phyloP scores from a whole-genome alignment of 2,888 invertebrate genomes.

The Pterobdella sp. region DNA sequence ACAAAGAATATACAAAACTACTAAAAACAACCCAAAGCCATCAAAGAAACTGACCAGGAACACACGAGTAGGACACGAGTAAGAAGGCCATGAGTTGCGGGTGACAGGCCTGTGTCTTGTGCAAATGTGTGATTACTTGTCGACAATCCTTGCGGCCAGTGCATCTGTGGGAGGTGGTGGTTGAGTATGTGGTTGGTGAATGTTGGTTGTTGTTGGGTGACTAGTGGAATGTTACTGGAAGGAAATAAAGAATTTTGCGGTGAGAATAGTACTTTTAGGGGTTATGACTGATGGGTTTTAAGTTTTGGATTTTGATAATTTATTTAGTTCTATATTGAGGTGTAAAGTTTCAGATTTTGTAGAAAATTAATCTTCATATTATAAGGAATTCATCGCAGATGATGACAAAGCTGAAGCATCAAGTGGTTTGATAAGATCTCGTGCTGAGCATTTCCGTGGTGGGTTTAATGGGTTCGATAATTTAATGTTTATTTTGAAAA shows the following conservation, averaged over 20 bases:
- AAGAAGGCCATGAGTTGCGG: slow-evolving; percentile 31
- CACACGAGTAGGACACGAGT: slow-evolving; percentile 32
- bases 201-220: background rate
- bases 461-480: too few species aligned
- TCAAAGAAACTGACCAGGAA: slow-evolving; percentile 24
- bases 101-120: slow-evolving; percentile 28
- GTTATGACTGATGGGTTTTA: background rate
- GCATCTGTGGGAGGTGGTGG: slow-evolving; percentile 27
- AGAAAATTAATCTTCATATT: too few species aligned
- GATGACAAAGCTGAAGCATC: too few species aligned
- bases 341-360: too few species aligned
- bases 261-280: too few species aligned
- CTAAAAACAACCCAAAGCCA: background rate
- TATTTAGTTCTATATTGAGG: too few species aligned
- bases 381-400: too few species aligned
- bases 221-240: too few species aligned
- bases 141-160: slow-evolving; percentile 30
- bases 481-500: too few species aligned
- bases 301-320: background rate
- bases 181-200: background rate
- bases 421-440: too few species aligned
- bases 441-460: too few species aligned
- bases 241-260: too few species aligned
- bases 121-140: slow-evolving; percentile 30
- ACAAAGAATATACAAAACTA: background rate